Evolutionary conservation across 2,888 invertebrate species (phyloP), one percentile per base, ranked within the genome.

Genomic region (Lomographa bimaculata): DNA sequence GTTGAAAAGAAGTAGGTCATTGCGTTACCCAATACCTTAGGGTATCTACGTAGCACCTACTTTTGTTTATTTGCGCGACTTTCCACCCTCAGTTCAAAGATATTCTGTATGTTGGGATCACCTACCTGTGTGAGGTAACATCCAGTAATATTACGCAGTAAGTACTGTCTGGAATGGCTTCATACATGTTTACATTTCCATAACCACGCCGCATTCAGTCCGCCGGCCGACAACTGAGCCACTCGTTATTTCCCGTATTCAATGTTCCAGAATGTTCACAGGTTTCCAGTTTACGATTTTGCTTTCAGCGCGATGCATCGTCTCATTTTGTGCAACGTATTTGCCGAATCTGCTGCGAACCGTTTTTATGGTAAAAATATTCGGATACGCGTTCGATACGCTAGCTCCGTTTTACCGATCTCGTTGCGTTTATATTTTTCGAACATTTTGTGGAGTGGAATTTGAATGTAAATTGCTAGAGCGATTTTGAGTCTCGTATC

Each of bases 211-310:
- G 32, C 35, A 40, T 47, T 42, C 48, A 47, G 32, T 7, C 21
- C 20, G 43, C 46, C 49, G 55, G 46, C 46, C 45, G 48, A 47
- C 51, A 52, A 54, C 67, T 53, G 59, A 43, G 56, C 50, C 52
- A 57, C 60, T 70, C 62, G 68, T 67, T 72, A 70, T 66, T 67
- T 61, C 65, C 59, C 62, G 56, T 57, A 73, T 73, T 73, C 71
- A 73, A 70, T 75, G 68, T 68, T 60, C 63, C 68, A 65, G 68
- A 72, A 69, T 64, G 59, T 71, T 67, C 65, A 66, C 71, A 67
- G 63, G 64, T 66, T 76, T 74, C 66, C 73, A 71, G 64, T 68
- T 54, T 57, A 55, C 64, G 58, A 71, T 70, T 72, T 69, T 60
- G 67, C 69, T 71, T 71, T 70, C 71, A 73, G 64, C 64, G 64